Evolutionary conservation across 1,140 invertebrate genomes (phyloP).

Genomic region (Cherax quadricarinatus): DNA sequence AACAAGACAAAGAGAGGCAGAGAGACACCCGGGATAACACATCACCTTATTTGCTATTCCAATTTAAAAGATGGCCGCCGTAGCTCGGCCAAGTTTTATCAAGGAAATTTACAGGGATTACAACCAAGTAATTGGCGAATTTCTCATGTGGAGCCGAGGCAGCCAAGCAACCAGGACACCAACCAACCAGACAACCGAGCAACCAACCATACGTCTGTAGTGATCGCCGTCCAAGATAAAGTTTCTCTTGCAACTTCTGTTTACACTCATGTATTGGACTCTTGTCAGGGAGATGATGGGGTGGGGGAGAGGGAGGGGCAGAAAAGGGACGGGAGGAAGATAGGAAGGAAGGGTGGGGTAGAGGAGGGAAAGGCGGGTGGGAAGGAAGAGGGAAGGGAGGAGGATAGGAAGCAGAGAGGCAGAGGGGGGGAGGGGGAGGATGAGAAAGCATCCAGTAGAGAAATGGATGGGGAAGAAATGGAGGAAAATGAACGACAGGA

Average conservation of each 20-base stretch:
- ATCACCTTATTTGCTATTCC: slow-evolving; percentile 62
- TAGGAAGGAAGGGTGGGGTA: background rate
- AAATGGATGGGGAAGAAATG: too few relatives aligned
- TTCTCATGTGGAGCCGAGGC: slow-evolving; percentile 44
- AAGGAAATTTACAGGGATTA: slow-evolving; percentile 64
- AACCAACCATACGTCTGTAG: slow-evolving; percentile 28
- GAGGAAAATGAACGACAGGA: background rate
- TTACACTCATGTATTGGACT: slow-evolving; percentile 62
- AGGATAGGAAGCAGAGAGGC: slow-evolving; percentile 11
- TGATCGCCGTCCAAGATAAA: slow-evolving; percentile 51
- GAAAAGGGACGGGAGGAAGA: background rate
- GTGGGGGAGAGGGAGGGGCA: background rate
- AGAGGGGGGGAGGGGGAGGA: background rate
- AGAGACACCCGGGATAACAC: slow-evolving; percentile 32
- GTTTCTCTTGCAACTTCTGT: slow-evolving; percentile 51
- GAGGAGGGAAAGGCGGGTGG: background rate
- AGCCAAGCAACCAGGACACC: background rate
- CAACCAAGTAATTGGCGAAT: slow-evolving; percentile 53
- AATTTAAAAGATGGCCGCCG: slow-evolving; percentile 61
- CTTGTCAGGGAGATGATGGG: background rate
- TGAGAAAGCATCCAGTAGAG: background rate
- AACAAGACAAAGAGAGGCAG: background rate
- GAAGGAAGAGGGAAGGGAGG: slow-evolving; percentile 5
- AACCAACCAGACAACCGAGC: too few relatives aligned
- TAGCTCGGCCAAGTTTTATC: slow-evolving; percentile 59